A percentile compares a stretch with the other conserved stretches of the same genome.
phyloP scores from a whole-genome alignment of 2,888 invertebrate species.

The Xylota sylvarum region DNA sequence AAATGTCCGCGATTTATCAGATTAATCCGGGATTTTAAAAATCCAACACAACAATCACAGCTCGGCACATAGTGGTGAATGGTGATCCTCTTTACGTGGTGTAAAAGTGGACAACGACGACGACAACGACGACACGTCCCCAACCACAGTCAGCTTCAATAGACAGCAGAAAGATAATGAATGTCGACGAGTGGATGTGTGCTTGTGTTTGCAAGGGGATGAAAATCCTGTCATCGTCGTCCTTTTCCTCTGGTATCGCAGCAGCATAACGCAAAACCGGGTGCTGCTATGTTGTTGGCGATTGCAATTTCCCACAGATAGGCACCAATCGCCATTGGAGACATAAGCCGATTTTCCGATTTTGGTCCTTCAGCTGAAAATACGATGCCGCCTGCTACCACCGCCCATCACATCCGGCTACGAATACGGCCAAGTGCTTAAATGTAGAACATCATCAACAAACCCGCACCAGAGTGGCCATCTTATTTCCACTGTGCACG shows the following conservation, averaged over 20 bases:
- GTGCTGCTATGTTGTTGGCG: constrained; percentile 65
- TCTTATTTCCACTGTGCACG: constrained; percentile 45
- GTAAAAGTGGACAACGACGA: constrained; percentile 57
- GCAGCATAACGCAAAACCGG: constrained; percentile 72
- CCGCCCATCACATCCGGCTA: constrained; percentile 65
- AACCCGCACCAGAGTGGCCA: constrained; percentile 77
- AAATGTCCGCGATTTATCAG: constrained; percentile 74
- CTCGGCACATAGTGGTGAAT: constrained; percentile 44
- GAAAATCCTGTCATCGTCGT: constrained; percentile 57
- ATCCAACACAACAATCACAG: constrained; percentile 71
- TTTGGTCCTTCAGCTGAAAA: constrained; percentile 74
- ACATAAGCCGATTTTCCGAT: constrained; percentile 84
- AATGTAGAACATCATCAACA: constrained; percentile 62
- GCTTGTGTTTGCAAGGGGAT: constrained; percentile 24
- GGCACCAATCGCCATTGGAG: constrained; percentile 79
- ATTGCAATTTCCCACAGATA: constrained; percentile 75
- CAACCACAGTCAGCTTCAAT: constrained; percentile 42
- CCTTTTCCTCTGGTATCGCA: constrained; percentile 60
- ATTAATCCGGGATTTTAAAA: constrained; percentile 73
- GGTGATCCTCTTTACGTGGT: constrained; percentile 70
- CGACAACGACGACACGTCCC: constrained; percentile 27
- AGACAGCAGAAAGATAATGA: constrained; percentile 59
- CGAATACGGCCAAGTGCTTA: constrained; percentile 48
- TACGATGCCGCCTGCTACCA: constrained; percentile 48
- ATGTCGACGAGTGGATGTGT: constrained; percentile 31